Percentiles rank a stretch among this genome's conserved stretches.
phyloP scores from a whole-genome alignment of 92 coral and sea anemone species.

The Porites divaricata region DNA sequence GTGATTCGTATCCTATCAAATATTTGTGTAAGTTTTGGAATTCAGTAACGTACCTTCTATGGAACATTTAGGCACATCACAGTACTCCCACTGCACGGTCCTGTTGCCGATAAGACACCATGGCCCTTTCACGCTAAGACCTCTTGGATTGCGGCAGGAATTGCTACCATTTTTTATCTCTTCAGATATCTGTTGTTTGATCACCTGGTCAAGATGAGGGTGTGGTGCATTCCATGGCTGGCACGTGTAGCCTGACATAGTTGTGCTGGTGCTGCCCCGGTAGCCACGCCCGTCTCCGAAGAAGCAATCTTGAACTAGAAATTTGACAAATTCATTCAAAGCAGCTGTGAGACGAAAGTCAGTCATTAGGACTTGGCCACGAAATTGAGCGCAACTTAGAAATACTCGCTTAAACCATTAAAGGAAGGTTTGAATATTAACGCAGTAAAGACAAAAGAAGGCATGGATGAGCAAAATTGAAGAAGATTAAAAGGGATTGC shows the following conservation, averaged over 20 bases:
- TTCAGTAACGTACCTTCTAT: background rate
- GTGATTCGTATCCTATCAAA: no score
- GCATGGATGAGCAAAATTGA: no score
- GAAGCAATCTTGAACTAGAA: constrained; percentile 46
- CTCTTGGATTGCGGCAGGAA: constrained; percentile 85
- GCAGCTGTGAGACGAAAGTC: no score
- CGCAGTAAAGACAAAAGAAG: no score
- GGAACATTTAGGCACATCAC: constrained; percentile 29
- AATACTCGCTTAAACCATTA: no score
- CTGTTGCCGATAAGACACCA: constrained; percentile 79
- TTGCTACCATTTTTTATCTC: constrained; percentile 69
- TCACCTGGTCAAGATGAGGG: constrained; percentile 66
- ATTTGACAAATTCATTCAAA: no score
- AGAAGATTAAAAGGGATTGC: no score
- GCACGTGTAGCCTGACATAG: constrained; percentile 70
- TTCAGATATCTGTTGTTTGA: constrained; percentile 27
- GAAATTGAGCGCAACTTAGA: no score
- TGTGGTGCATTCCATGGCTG: constrained; percentile 74
- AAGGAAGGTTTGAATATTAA: no score
- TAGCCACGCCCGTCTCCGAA: constrained; percentile 76
- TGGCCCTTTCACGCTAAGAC: constrained; percentile 74
- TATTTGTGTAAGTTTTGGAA: no score
- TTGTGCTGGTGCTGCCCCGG: constrained; percentile 64
- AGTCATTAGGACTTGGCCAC: no score
- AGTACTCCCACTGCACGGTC: constrained; percentile 71